These are phyloP conservation scores for Oscheius sp. DNA, from an alignment of 1,140 invertebrate genomes.

Conservation along the genomic window DNA sequence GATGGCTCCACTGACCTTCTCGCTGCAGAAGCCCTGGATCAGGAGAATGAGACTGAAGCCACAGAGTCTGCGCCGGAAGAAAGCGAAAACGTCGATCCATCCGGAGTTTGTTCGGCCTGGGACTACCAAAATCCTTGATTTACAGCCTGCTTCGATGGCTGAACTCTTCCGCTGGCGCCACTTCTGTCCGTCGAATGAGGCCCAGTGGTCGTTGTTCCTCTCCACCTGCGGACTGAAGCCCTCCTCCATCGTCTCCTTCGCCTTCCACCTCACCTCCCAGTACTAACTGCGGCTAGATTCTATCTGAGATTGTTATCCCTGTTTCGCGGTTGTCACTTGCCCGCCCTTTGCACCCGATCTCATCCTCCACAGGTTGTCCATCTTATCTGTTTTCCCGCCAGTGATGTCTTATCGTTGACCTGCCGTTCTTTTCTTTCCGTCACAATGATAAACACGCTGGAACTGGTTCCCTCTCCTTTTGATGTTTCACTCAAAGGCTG, in stretches of 20 bases:
- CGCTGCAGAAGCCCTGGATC: not conserved
- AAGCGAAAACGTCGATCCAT: not conserved
- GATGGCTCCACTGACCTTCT: not conserved
- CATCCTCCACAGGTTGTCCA: too few species aligned
- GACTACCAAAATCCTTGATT: conserved; percentile 1
- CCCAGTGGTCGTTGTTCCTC: conserved; percentile 18
- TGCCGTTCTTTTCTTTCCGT: too few species aligned
- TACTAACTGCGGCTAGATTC: conserved; percentile 6
- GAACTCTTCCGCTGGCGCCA: conserved; percentile 35
- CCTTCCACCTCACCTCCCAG: conserved; percentile 13
- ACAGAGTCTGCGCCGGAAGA: not conserved
- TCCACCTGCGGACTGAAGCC: conserved; percentile 6
- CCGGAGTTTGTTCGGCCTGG: not conserved
- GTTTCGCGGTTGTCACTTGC: too few species aligned
- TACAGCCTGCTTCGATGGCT: conserved; percentile 23
- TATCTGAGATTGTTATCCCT: too few species aligned
- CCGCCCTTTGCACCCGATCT: too few species aligned
- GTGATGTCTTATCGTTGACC: too few species aligned
- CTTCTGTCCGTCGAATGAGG: conserved; percentile 8
- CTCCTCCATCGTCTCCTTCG: not conserved
- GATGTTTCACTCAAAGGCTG: too few species aligned
- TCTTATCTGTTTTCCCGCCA: too few species aligned
- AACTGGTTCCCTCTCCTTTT: too few species aligned
- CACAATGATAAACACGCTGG: too few species aligned
- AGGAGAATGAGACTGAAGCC: not conserved